Conservation (phyloP, 2,797 vertebrate species). For the Bryconaethiops microstoma region DNA sequence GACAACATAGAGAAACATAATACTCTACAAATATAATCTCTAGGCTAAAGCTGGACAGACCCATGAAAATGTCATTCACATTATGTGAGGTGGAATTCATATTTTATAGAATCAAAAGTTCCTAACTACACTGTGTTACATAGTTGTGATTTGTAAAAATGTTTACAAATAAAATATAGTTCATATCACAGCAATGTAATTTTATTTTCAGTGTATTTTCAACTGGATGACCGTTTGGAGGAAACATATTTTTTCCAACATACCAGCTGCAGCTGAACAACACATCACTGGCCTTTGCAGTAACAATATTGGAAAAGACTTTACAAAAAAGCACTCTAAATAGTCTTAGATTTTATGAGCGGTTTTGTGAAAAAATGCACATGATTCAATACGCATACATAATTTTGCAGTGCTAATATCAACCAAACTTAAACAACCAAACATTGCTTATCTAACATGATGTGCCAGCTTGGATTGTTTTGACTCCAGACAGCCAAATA, state of each 20-base stretch:
- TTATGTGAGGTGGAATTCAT: too few species aligned
- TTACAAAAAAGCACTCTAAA: too few species aligned
- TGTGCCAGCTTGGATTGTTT: not conserved
- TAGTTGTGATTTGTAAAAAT: too few species aligned
- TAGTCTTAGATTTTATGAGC: too few species aligned
- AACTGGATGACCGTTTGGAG: not conserved
- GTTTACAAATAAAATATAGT: too few species aligned
- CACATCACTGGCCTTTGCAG: too few species aligned
- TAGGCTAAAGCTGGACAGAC: too few species aligned
- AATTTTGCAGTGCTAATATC: not conserved
- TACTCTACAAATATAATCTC: not conserved
- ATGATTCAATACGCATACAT: not conserved
- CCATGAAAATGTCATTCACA: too few species aligned
- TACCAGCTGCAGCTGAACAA: not conserved
- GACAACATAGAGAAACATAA: not conserved
- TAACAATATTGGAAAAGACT: too few species aligned
- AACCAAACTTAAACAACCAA: not conserved
- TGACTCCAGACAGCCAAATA: not conserved
- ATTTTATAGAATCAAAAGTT: too few species aligned
- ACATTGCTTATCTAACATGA: not conserved
- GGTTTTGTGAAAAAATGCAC: not conserved
- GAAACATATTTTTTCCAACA: not conserved
- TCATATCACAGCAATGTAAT: not conserved
- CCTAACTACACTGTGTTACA: too few species aligned
- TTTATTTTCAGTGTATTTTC: not conserved